Base-by-base conservation (phyloP, 2,888 invertebrate species). In the Leptinotarsa rubiginosa region DNA sequence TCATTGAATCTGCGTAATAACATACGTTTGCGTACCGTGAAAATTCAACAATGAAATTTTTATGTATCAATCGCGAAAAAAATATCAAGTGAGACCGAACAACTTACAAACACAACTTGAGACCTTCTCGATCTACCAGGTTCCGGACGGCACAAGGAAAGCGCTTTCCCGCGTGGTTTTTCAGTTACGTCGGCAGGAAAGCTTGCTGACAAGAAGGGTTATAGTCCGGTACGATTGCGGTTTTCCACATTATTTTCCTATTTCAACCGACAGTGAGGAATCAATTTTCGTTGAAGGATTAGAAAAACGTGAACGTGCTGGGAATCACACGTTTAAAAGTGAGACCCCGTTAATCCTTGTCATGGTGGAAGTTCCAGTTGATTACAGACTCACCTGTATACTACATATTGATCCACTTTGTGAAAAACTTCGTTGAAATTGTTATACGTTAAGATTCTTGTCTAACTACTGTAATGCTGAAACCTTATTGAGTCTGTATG, bases 61-160 rank as follows among this genome's bases (percentile, higher is more conserved):
- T 65, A 67, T 69, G 70, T 74, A 70, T 67, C 62, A 67, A 50
- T 74, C 70, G 70, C n/a, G 62, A 54, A 69, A 47, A 66, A 74
- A 66, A 54, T 70, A 50, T 54, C 72, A 52, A 72, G 20, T 72
- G 65, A 72, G 52, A 65, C 18, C 70, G 67, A 65, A 72, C 72
- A 72, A 72, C 72, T 68, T 18, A 47, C 56, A 72, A 75, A 69
- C 49, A 50, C 65, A 70, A 70, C 50, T 65, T 67, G 22, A 68
- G 47, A 47, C 68, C 20, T 47, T 69, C 74, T 77, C 54, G 70
- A 75, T 79, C 77, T 74, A 78, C 80, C 79, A 75, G 79, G 79
- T 78, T 73, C 79, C 72, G 75, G 76, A 77, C 78, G 75, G 78
- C 75, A 79, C 80, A 78, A 77, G 67, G 73, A 71, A 72, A 74